phyloP scores from a whole-genome alignment of 2,888 invertebrate genomes.

The Octonoba sinensis region DNA sequence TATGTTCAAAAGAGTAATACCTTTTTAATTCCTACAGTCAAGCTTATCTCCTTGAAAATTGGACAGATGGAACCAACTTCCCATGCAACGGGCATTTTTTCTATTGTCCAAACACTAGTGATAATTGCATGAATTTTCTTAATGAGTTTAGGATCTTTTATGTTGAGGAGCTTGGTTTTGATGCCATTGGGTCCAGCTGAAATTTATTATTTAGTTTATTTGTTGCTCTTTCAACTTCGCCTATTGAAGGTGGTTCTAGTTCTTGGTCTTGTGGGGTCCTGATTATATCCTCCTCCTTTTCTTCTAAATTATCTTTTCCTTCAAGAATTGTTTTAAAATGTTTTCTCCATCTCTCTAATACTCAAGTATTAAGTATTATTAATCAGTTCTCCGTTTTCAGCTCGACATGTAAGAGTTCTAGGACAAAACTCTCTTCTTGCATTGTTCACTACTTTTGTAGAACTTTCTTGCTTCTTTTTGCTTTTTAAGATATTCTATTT shows the following conservation, averaged over 20 bases:
- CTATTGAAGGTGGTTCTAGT: constrained; percentile 9
- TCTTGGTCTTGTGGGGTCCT: not conserved
- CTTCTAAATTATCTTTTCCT: too few relatives aligned
- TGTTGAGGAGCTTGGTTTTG: constrained; percentile 11
- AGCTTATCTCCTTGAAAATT: not conserved
- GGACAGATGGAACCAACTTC: not conserved
- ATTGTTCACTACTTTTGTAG: not conserved
- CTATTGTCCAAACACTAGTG: not conserved
- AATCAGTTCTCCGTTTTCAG: too few relatives aligned
- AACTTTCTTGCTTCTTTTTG: constrained; percentile 2
- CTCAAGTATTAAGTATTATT: too few relatives aligned
- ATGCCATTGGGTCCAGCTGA: too few relatives aligned
- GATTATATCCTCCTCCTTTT: not conserved
- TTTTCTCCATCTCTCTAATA: too few relatives aligned
- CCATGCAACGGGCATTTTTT: constrained; percentile 9
- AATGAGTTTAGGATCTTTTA: not conserved
- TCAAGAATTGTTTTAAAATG: not conserved
- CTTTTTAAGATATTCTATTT: too few relatives aligned
- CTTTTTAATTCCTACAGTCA: not conserved
- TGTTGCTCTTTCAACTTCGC: not conserved
- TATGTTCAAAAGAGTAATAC: not conserved
- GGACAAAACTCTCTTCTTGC: too few relatives aligned
- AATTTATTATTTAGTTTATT: constrained; percentile 2
- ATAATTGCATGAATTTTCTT: too few relatives aligned
- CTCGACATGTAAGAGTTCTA: not conserved